Percentiles rank a stretch among this genome's conserved stretches.
These are phyloP conservation scores for Nymphalis polychloros DNA, from an alignment of 2,888 invertebrate species.

Conservation along the genomic window DNA sequence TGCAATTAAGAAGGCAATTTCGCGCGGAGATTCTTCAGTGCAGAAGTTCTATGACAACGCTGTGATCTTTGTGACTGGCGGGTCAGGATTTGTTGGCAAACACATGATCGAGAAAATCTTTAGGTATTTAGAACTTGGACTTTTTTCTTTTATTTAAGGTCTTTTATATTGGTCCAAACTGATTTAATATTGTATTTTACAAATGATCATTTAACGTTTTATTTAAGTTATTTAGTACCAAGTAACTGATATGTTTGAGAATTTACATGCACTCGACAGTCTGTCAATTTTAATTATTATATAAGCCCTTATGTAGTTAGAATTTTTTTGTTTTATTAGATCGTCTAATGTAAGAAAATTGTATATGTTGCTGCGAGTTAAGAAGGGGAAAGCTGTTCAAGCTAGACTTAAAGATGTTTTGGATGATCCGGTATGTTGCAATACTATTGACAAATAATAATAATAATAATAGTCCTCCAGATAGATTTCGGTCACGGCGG, in stretches of 20 bases:
- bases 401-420: background rate
- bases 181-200: too few species aligned
- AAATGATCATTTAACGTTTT: too few species aligned
- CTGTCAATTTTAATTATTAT: too few species aligned
- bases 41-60: slow-evolving; percentile 5
- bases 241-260: too few species aligned
- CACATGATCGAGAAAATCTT: slow-evolving; percentile 3
- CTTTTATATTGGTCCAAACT: background rate
- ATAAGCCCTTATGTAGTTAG: background rate
- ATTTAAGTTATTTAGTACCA: too few species aligned
- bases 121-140: background rate
- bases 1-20: background rate
- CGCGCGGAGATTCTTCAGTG: background rate
- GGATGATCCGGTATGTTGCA: slow-evolving; percentile 4
- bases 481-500: too few species aligned
- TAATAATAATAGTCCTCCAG: too few species aligned
- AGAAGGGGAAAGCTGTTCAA: background rate
- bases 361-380: background rate
- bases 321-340: background rate
- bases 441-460: too few species aligned
- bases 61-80: background rate
- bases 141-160: background rate
- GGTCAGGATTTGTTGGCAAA: slow-evolving; percentile 8
- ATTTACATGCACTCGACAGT: too few species aligned
- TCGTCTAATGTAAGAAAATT: slow-evolving; percentile 1